Evolutionary conservation across 92 coral and sea anemone genomes (phyloP).

Genomic region (Muricea muricata): DNA sequence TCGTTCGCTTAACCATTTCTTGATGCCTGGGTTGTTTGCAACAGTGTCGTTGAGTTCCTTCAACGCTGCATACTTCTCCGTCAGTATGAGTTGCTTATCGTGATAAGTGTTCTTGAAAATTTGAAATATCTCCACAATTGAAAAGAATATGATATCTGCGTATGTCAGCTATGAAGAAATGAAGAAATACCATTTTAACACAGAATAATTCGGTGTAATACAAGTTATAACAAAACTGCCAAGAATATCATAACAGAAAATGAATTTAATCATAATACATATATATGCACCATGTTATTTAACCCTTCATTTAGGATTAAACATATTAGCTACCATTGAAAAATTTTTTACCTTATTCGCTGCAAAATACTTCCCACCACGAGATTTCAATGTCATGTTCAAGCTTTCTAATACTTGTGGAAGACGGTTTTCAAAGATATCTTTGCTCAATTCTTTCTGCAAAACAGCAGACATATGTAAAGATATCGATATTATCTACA

Average conservation of each 20-base stretch:
- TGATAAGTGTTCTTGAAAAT: not conserved
- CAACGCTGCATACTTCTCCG: not conserved
- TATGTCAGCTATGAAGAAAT: slow-evolving; percentile 5
- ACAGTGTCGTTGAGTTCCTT: not conserved
- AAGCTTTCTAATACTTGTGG: not conserved
- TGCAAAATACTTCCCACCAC: slow-evolving; percentile 26
- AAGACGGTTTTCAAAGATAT: slow-evolving; percentile 12
- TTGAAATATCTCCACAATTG: not conserved
- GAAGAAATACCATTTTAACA: too few species aligned
- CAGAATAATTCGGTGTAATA: not conserved
- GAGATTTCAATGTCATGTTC: not conserved
- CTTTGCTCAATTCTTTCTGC: not conserved
- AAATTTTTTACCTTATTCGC: slow-evolving; percentile 8
- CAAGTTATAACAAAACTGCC: too few species aligned
- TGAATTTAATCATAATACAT: too few species aligned
- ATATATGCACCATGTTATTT: too few species aligned
- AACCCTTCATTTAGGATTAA: too few species aligned
- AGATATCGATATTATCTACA: not conserved
- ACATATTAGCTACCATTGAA: too few species aligned
- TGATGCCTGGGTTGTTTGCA: slow-evolving; percentile 6
- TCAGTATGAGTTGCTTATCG: not conserved
- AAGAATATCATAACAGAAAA: too few species aligned
- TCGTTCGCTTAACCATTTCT: slow-evolving; percentile 22
- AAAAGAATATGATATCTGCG: slow-evolving; percentile 21
- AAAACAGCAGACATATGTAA: not conserved